Base-by-base conservation (phyloP, 2,888 invertebrate genomes). In the Spatulosminthurus flaviceps region DNA sequence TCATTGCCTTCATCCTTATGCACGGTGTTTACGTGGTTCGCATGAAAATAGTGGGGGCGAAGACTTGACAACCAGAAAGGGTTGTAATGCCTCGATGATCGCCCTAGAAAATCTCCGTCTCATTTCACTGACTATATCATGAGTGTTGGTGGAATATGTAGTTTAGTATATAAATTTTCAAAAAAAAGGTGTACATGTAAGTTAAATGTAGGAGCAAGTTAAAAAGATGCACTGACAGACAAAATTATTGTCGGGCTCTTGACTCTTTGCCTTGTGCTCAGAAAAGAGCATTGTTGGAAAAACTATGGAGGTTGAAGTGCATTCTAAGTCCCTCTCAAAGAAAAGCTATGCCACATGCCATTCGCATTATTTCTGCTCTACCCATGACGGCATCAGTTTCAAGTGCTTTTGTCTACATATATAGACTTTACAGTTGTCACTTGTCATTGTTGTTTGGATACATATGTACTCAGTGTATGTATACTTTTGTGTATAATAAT, bases 81-180 rank as follows among this genome's bases (percentile, higher is more conserved):
- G 73, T 9, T 73, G 60, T 29, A 60, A 73, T 73, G 73, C 60
- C 29, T 73, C 73, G 73, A 28, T 73, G 73, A 61, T 60, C 60
- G 61, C 73, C 73, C 73, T 73, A 73, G 61, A 73, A 73, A 73
- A 73, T 73, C 73, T 73, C 61, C 51, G 70, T 73, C 29, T 73
- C 73, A 73, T 61, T 73, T 73, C 73, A 73, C 73, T 73, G 73
- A 51, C 73, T n/a, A n/a, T n/a, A n/a, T n/a, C 61, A 73, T 21
- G n/a, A 60, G 19, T 61, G 28, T 22, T 24, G 4, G 34, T 34
- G n/a, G 51, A 13, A 51, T 51, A 51, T 51, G 51, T 16, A n/a
- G 51, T 51, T 9, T 11, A 19, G 16, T 51, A 2, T 51, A 51
- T 19, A 16, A n/a, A n/a, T n/a, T n/a, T n/a, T n/a, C n/a, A n/a